Evolutionary conservation across 1,140 invertebrate genomes (phyloP), one percentile per base, ranked within the genome.

Genomic region (Leptopilina boulardi): DNA sequence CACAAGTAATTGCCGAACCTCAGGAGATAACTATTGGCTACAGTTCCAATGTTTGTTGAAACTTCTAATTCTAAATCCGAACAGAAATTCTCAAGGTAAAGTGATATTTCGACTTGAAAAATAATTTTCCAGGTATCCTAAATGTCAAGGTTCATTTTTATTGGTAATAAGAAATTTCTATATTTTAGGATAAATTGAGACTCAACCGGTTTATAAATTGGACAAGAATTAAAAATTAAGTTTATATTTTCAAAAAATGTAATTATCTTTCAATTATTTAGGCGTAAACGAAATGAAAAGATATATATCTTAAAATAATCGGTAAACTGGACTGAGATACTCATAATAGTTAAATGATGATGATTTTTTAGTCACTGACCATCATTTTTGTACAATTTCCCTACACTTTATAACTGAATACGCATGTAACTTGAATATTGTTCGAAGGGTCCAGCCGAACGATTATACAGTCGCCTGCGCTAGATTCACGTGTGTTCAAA

Each of bases 401-500:
- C 15, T 44, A 9, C 11, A 44, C 9, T 38, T 38, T 38, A 3
- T 38, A 9, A 4, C 34, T 38, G 3, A 4, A 38, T 3, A 9
- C 34, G 3, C 8, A 42, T 11, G 11, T 42, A 11, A 42, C 42
- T 44, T 3, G 15, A 51, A 51, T 2, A 0, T 3, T 18, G n/a
- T n/a, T 15, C 42, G 5, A 59, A 59, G 21, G 1, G 15, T 66
- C 2, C 56, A 15, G 56, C 3, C 23, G 76, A 42, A 74, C 30
- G 76, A 85, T 86, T 84, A n/a, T n/a, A 85, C 74, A 38, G 73
- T n/a, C 73, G 75, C 78, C 71, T 81, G 77, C 13, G 13, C 75
- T 74, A 44, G 76, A 79, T 82, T 85, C 81, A 85, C 80, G 82
- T 81, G 84, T 83, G 80, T 73, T 80, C 85, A 80, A 74, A n/a